A percentile compares a stretch with the other conserved stretches of the same genome.
Evolutionary conservation across 2,797 vertebrate genomes (phyloP).

Genomic region (Anguilla megastoma): DNA sequence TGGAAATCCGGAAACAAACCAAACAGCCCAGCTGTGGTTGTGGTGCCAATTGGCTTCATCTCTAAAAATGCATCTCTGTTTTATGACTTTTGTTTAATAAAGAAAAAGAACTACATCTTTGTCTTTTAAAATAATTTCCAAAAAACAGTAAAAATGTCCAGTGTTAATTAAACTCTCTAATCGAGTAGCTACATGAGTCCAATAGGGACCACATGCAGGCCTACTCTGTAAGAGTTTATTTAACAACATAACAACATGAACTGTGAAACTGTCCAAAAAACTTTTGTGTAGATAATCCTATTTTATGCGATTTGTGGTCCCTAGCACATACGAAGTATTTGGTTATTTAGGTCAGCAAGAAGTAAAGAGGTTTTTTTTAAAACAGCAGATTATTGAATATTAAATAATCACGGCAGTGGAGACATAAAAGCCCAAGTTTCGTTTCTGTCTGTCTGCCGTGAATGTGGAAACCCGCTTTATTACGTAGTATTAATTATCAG

Average conservation of each 20-base stretch:
- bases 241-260: background rate
- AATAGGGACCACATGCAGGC: no score
- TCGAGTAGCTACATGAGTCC: no score
- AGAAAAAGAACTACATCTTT: no score
- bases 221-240: no score
- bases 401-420: background rate
- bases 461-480: background rate
- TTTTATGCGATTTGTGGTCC: background rate
- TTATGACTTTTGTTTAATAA: no score
- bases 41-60: background rate
- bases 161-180: no score
- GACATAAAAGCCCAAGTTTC: background rate
- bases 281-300: background rate
- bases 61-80: no score
- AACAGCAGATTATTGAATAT: background rate
- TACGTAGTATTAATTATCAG: background rate
- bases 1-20: background rate
- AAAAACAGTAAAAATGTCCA: no score
- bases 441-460: background rate
- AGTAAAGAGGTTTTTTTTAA: background rate
- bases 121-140: no score
- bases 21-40: background rate
- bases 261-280: background rate
- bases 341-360: background rate
- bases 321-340: background rate